phyloP scores from a whole-genome alignment of 1,140 invertebrate species.

The Chionoecetes opilio region DNA sequence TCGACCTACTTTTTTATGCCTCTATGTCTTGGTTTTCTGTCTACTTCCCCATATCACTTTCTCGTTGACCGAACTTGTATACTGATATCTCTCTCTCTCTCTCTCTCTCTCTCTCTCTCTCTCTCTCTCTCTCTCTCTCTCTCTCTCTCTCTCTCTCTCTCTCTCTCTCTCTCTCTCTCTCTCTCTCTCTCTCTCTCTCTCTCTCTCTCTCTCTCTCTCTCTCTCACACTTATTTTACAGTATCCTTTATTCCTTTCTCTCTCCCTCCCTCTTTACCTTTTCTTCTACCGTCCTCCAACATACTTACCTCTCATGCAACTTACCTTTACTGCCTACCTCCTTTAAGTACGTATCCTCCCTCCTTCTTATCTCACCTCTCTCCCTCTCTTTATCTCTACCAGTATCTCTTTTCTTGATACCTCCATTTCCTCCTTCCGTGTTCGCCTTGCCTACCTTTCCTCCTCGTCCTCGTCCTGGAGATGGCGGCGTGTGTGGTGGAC shows the following conservation, averaged over 20 bases:
- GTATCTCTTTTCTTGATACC: too few species aligned
- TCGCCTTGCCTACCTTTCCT: neutral
- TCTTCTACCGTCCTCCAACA: neutral
- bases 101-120: too few species aligned
- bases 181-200: slow-evolving; percentile 8
- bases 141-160: too few species aligned
- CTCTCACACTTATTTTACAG: neutral
- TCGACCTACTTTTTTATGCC: neutral
- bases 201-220: slow-evolving; percentile 16
- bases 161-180: slow-evolving; percentile 12
- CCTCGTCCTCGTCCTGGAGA: neutral
- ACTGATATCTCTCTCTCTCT: too few species aligned
- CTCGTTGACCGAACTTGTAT: neutral
- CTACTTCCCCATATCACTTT: neutral
- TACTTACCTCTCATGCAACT: too few species aligned
- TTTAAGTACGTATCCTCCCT: too few species aligned
- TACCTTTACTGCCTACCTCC: too few species aligned
- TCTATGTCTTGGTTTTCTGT: neutral
- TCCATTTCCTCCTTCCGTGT: neutral
- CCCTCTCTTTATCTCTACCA: too few species aligned
- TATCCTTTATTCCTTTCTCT: neutral
- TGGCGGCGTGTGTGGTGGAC: neutral
- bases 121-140: too few species aligned
- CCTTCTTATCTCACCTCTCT: too few species aligned
- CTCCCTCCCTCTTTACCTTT: neutral